A percentile compares a stretch with the other conserved stretches of the same genome.
phyloP scores from a whole-genome alignment of 2,797 vertebrate genomes.

The Alectoris magna region DNA sequence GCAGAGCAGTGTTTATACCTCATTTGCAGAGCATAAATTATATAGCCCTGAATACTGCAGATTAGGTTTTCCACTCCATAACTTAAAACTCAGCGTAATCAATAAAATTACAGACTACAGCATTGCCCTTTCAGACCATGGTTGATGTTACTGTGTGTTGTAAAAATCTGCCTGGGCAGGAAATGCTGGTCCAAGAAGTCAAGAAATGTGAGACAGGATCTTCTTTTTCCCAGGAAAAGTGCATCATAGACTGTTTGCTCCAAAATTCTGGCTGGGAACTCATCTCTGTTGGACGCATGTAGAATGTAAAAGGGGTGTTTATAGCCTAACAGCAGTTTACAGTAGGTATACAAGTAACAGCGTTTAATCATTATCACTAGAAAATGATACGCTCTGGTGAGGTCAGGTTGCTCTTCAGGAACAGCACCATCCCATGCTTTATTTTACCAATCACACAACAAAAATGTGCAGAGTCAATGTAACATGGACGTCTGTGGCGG shows the following conservation, averaged over 20 bases:
- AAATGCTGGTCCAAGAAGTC: background rate
- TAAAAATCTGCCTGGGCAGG: background rate
- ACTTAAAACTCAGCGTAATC: conserved; percentile 49
- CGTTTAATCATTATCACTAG: background rate
- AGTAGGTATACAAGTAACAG: background rate
- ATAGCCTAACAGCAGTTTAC: background rate
- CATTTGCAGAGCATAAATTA: conserved; percentile 47
- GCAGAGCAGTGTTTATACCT: conserved; percentile 42
- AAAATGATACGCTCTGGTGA: background rate
- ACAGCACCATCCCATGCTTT: background rate
- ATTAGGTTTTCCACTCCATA: conserved; percentile 6
- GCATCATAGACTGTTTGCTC: background rate
- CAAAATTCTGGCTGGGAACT: background rate
- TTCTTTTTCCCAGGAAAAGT: background rate
- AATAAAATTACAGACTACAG: conserved; percentile 12
- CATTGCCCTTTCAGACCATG: background rate
- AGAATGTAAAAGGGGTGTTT: background rate
- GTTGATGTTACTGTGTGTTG: background rate
- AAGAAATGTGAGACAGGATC: background rate
- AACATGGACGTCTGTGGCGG: background rate
- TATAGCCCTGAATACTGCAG: background rate
- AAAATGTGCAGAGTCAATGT: background rate
- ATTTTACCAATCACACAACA: background rate
- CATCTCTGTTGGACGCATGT: background rate
- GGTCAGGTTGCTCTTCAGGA: background rate